These are phyloP conservation scores for Cephus sareptanus DNA, from an alignment of 2,888 invertebrate genomes.

Conservation along the genomic window DNA sequence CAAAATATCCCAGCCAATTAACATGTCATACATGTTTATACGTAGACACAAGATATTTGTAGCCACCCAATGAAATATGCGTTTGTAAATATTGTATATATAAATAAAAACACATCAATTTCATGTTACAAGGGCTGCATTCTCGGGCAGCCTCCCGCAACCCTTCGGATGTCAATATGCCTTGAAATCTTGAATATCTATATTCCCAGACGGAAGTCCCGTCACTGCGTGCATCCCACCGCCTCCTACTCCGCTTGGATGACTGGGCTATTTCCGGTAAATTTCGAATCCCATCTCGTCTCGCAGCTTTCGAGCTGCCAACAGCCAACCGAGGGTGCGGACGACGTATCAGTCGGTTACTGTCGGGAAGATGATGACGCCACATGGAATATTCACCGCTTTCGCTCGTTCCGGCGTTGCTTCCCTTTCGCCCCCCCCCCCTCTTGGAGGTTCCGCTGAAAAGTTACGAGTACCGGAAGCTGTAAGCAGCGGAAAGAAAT, in stretches of 20 bases:
- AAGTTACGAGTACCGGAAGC: no score
- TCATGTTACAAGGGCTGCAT: conserved; percentile 29
- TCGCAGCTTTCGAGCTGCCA: no score
- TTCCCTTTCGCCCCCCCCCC: no score
- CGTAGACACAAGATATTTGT: conserved; percentile 49
- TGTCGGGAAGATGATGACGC: no score
- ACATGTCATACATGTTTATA: conserved; percentile 39
- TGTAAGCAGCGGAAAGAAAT: no score
- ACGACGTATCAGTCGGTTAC: no score
- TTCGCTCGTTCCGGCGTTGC: no score
- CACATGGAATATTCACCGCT: no score
- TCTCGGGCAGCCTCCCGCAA: background rate
- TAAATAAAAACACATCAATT: conserved; percentile 60
- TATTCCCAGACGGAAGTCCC: conserved; percentile 11
- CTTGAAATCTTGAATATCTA: background rate
- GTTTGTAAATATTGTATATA: conserved; percentile 63
- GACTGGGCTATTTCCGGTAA: background rate
- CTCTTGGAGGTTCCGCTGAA: no score
- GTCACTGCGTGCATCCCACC: conserved; percentile 11
- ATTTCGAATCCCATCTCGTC: no score
- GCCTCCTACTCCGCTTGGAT: conserved; percentile 14
- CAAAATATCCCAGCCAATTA: background rate
- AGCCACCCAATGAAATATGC: conserved; percentile 49
- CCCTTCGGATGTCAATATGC: background rate
- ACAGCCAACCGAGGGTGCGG: no score